Conservation (phyloP, 2,888 invertebrate species). For the Drosophila mimica region DNA sequence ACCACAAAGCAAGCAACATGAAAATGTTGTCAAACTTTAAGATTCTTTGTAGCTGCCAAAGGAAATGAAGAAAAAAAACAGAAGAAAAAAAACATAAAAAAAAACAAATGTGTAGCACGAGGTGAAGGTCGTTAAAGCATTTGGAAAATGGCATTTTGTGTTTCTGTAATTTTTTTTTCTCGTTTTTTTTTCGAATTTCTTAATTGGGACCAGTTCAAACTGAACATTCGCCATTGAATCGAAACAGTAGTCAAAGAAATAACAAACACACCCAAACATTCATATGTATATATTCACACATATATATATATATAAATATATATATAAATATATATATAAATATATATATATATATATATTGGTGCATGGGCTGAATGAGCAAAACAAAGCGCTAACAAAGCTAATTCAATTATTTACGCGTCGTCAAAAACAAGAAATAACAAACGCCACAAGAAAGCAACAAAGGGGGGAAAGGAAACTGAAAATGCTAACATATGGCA, state of each 20-base stretch:
- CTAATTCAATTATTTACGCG: slow-evolving; percentile 75
- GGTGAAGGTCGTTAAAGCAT: slow-evolving; percentile 70
- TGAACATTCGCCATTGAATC: slow-evolving; percentile 22
- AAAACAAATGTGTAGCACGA: slow-evolving; percentile 44
- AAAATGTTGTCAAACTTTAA: slow-evolving; percentile 23
- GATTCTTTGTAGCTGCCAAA: slow-evolving; percentile 17
- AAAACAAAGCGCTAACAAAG: slow-evolving; percentile 63
- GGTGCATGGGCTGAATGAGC: slow-evolving; percentile 33
- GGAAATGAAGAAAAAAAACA: background rate
- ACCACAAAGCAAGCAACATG: slow-evolving; percentile 18
- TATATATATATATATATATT: slow-evolving; percentile 10
- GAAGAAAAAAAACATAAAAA: slow-evolving; percentile 3
- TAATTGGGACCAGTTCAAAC: slow-evolving; percentile 25
- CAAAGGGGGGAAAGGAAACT: slow-evolving; percentile 6
- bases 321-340: background rate
- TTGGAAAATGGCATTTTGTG: slow-evolving; percentile 47
- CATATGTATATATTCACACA: background rate
- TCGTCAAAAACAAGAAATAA: slow-evolving; percentile 43
- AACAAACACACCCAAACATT: slow-evolving; percentile 2
- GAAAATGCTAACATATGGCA: slow-evolving; percentile 35
- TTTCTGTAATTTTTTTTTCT: background rate
- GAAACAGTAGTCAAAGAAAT: slow-evolving; percentile 36
- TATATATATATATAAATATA: background rate
- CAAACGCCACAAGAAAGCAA: slow-evolving; percentile 28
- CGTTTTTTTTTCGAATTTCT: slow-evolving; percentile 7